Evolutionary conservation across 2,113 vertebrate species (phyloP).

Genomic region (Columba livia): DNA sequence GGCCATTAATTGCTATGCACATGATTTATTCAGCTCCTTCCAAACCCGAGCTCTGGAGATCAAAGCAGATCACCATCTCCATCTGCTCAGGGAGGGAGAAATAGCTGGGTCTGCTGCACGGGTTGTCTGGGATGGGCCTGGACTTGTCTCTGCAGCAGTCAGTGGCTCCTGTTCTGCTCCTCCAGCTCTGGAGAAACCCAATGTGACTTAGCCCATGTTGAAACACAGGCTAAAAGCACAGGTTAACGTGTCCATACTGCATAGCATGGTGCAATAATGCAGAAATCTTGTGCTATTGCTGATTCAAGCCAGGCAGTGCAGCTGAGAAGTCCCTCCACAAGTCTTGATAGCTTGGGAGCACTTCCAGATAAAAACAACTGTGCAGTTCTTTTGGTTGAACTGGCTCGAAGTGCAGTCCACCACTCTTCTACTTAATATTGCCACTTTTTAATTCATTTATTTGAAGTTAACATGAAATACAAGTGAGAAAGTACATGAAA

Average conservation of each 20-base stretch:
- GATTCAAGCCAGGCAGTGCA: neutral
- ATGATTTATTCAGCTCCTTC: neutral
- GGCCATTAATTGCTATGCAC: neutral
- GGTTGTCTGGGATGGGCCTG: neutral
- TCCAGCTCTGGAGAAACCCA: neutral
- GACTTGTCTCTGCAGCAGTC: neutral
- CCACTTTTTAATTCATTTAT: neutral
- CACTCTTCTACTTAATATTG: neutral
- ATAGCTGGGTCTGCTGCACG: neutral
- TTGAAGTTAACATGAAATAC: neutral
- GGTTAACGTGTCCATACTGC: neutral
- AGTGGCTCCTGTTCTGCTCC: neutral
- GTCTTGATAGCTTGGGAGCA: neutral
- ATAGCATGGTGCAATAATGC: neutral
- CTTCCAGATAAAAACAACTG: neutral
- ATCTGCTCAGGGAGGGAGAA: neutral
- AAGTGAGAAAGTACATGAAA: neutral
- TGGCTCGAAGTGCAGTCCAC: neutral
- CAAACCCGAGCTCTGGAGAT: neutral
- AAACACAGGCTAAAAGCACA: neutral
- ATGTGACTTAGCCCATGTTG: neutral
- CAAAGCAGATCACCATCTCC: neutral
- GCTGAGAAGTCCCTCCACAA: neutral
- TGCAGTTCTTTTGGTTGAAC: neutral
- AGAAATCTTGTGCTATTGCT: neutral